Conservation (phyloP, 92 coral and sea anemone species). For the Zoanthus sociatus region DNA sequence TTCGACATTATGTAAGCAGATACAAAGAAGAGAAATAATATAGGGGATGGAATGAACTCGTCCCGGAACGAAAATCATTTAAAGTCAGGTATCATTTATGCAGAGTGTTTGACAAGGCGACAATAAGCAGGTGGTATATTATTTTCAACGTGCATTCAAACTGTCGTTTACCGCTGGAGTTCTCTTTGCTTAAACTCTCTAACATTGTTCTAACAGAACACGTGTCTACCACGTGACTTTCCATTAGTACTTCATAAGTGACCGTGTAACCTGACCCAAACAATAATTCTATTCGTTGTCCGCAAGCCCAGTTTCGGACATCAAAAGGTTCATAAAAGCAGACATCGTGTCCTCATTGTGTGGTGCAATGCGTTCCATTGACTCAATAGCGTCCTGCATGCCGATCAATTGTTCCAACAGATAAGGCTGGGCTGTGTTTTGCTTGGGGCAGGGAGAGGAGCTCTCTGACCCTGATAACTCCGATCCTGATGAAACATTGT, state of each 20-base stretch:
- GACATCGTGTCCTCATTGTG: conserved; percentile 89
- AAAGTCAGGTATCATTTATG: too few species aligned
- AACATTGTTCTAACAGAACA: neutral
- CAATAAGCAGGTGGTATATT: too few species aligned
- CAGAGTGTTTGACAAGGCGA: too few species aligned
- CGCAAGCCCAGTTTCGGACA: conserved; percentile 83
- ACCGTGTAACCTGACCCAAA: neutral
- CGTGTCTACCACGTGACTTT: neutral
- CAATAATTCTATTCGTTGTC: conserved; percentile 49
- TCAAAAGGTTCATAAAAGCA: conserved; percentile 85
- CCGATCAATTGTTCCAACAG: conserved; percentile 91
- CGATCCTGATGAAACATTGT: too few species aligned
- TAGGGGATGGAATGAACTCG: too few species aligned
- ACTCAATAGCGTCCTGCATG: conserved; percentile 92
- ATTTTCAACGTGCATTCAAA: neutral
- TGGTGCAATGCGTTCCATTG: conserved; percentile 87
- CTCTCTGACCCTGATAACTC: too few species aligned
- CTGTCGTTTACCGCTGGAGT: neutral
- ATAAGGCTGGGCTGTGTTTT: conserved; percentile 67
- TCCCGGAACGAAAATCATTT: too few species aligned
- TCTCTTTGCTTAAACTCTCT: neutral
- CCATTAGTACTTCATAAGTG: neutral
- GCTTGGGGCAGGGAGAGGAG: conserved; percentile 14
- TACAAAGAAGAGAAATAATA: too few species aligned
- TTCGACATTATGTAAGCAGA: too few species aligned